Base-by-base conservation (phyloP, 2,888 invertebrate genomes). In the Rhagium mordax region DNA sequence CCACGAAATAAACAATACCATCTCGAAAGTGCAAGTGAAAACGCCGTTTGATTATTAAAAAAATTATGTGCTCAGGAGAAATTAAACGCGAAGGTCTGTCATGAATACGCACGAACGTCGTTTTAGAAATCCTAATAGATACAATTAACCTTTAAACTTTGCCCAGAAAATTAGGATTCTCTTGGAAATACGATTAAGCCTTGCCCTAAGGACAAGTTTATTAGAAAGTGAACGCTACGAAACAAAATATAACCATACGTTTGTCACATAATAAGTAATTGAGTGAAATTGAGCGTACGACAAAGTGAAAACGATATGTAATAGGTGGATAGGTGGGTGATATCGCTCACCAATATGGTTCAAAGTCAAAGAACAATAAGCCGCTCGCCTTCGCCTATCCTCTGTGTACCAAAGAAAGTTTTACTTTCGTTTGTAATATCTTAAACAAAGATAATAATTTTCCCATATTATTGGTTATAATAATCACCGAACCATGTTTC, bases 221-320 rank as follows among this genome's bases (percentile, higher is more conserved):
- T 18, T 65, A 65, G 65, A 65, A 65, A 65, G 65, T 53, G 65
- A 65, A 51, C 53, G 51, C 20, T 47, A n/a, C 24, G n/a, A 8
- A 16, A 27, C 5, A 16, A 5, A 16, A 53, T 15, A 53, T 53
- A 24, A 33, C 18, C n/a, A 20, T 65, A 53, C 65, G 53, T 53
- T 65, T 53, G 65, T 65, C 65, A 65, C 51, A 65, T 51, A 53
- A 65, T 53, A 65, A 65, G 51, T 53, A 53, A 65, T 53, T 65
- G 65, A 29, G 65, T 65, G 65, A 65, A 65, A 65, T 65, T 65
- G 29, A 49, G 49, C 64, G 49, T 59, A 59, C 16, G 16, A n/a
- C 21, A 4, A 65, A 53, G 65, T 65, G 65, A 65, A 65, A 65
- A n/a, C 33, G 33, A 59, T 20, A 59, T 33, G 59, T 41, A 65